These are phyloP conservation scores for Drosophila demipolita DNA, from an alignment of 2,888 invertebrate species.

Conservation along the genomic window DNA sequence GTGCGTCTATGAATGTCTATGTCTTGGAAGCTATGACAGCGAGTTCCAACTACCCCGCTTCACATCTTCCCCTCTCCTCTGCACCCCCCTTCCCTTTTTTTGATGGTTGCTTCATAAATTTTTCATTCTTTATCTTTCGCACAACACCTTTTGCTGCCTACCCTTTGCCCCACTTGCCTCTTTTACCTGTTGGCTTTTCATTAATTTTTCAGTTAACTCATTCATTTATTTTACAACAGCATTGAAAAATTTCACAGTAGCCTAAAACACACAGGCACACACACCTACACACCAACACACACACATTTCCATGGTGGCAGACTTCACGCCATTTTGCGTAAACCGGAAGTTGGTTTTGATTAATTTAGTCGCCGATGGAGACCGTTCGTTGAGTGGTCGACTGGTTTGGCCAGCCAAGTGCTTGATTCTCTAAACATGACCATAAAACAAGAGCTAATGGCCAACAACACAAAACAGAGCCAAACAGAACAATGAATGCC, in stretches of 20 bases:
- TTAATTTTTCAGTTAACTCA: conserved; percentile 82
- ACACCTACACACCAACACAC: conserved; percentile 17
- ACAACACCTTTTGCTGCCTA: conserved; percentile 68
- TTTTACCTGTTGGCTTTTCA: conserved; percentile 68
- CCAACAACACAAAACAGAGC: conserved; percentile 25
- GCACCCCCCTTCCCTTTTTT: conserved; percentile 11
- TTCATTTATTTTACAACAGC: conserved; percentile 78
- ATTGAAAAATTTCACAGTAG: conserved; percentile 60
- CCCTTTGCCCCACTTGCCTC: conserved; percentile 20
- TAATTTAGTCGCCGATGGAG: conserved; percentile 80
- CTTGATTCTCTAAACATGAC: conserved; percentile 58
- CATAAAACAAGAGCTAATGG: conserved; percentile 60
- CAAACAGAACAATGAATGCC: conserved; percentile 24
- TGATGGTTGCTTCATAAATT: conserved; percentile 74
- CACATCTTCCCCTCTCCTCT: no score
- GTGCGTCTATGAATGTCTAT: conserved; percentile 68
- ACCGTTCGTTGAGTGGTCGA: conserved; percentile 58
- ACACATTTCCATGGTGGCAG: conserved; percentile 51
- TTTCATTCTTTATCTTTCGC: conserved; percentile 79
- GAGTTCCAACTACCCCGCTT: conserved; percentile 14
- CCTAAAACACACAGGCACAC: conserved; percentile 34
- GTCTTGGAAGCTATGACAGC: conserved; percentile 57
- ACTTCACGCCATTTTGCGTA: conserved; percentile 80
- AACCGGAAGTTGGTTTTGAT: conserved; percentile 82
- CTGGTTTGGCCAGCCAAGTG: conserved; percentile 26